Conservation (phyloP, 1,140 invertebrate genomes). For the Sesamia nonagrioides region DNA sequence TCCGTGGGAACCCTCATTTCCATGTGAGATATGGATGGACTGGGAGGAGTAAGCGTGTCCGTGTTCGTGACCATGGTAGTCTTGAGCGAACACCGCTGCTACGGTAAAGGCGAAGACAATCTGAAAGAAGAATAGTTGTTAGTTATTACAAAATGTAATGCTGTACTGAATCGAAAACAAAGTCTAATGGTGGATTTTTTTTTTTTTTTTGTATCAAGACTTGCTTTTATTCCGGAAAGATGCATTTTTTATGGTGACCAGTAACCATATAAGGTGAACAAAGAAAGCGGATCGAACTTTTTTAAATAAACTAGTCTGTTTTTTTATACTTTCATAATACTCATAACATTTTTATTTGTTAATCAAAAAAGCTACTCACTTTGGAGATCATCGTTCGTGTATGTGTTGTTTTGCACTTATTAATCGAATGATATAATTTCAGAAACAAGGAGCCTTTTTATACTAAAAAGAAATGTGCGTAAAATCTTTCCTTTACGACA, state of each 20-base stretch:
- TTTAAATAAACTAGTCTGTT: too few relatives aligned
- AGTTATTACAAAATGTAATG: neutral
- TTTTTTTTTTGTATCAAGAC: too few relatives aligned
- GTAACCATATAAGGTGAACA: too few relatives aligned
- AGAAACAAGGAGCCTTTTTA: conserved; percentile 33
- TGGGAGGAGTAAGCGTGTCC: conserved; percentile 30
- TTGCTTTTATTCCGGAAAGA: too few relatives aligned
- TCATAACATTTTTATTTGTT: neutral
- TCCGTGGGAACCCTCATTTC: conserved; percentile 6
- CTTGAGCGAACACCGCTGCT: conserved; percentile 53
- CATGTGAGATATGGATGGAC: conserved; percentile 7
- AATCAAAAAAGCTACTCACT: conserved; percentile 56
- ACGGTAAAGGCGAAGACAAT: conserved; percentile 56
- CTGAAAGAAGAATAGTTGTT: conserved; percentile 47
- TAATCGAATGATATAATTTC: conserved; percentile 49
- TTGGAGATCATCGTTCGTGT: conserved; percentile 60
- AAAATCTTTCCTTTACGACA: conserved; percentile 19
- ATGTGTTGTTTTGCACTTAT: conserved; percentile 29
- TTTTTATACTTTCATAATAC: conserved; percentile 1
- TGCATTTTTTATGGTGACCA: too few relatives aligned
- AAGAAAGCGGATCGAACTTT: too few relatives aligned
- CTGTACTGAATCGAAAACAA: too few relatives aligned
- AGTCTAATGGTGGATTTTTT: too few relatives aligned
- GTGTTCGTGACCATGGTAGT: conserved; percentile 48
- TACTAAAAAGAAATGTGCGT: conserved; percentile 37